Evolutionary conservation across 2,888 invertebrate genomes (phyloP).

Genomic region (Sialis lutaria): DNA sequence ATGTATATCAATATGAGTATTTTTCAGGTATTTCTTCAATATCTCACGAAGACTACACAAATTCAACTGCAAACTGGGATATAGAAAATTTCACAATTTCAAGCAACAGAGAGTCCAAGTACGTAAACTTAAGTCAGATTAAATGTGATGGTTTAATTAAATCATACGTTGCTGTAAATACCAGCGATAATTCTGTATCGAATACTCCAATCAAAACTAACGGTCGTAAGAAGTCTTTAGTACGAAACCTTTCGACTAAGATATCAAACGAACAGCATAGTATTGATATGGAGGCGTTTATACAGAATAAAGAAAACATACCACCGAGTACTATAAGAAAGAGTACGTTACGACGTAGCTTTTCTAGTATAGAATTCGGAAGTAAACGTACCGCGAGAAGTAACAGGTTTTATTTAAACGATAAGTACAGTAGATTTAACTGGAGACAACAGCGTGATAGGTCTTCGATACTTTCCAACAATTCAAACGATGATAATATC

Average conservation of each 20-base stretch:
- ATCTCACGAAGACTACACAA: slow-evolving; percentile 1
- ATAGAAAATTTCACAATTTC: slow-evolving; percentile 22
- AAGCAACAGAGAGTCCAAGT: slow-evolving; percentile 6
- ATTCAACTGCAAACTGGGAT: slow-evolving; percentile 22
- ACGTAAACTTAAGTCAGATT: background rate
- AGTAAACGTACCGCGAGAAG: too few species aligned
- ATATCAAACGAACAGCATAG: too few species aligned
- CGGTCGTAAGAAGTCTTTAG: too few species aligned
- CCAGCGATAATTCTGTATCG: background rate
- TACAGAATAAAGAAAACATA: slow-evolving; percentile 3
- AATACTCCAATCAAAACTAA: too few species aligned
- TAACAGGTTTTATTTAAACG: too few species aligned
- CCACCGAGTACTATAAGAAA: background rate
- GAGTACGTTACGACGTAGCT: slow-evolving; percentile 1
- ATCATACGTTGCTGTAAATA: background rate
- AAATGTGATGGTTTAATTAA: background rate
- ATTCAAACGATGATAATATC: background rate
- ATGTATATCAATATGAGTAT: background rate
- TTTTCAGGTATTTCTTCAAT: slow-evolving; percentile 1
- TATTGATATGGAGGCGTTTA: too few species aligned
- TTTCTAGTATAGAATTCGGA: background rate
- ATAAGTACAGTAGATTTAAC: too few species aligned
- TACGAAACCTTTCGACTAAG: too few species aligned
- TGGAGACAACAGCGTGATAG: too few species aligned
- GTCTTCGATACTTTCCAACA: background rate